Conservation (phyloP, 2,113 vertebrate species). For the Lampris incognitus region DNA sequence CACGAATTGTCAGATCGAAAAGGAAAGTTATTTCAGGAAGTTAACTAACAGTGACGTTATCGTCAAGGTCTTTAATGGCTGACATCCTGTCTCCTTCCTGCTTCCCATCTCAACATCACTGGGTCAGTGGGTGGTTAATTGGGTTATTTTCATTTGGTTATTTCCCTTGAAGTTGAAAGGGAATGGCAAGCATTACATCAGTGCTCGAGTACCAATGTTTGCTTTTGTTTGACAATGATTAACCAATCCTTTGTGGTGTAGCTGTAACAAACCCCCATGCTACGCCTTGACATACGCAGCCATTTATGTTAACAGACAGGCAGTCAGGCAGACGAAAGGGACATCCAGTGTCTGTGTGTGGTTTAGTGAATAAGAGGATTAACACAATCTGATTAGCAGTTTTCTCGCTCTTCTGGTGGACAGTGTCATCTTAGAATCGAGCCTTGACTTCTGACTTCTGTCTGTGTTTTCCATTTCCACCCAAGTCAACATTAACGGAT, state of each 20-base stretch:
- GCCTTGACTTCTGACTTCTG: slow-evolving; percentile 60
- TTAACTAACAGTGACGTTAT: too few species aligned
- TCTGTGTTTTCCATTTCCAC: not conserved
- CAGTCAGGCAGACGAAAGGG: slow-evolving; percentile 43
- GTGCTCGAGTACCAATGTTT: slow-evolving; percentile 51
- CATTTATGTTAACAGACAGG: slow-evolving; percentile 55
- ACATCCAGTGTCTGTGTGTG: slow-evolving; percentile 55
- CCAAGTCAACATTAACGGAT: not conserved
- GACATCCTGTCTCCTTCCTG: not conserved
- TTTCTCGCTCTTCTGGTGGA: slow-evolving; percentile 52
- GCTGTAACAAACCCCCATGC: not conserved
- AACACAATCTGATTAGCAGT: slow-evolving; percentile 75
- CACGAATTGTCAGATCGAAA: too few species aligned
- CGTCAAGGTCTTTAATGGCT: not conserved
- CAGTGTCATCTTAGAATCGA: slow-evolving; percentile 33
- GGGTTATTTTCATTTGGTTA: not conserved
- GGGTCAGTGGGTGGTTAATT: not conserved
- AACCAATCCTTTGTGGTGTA: slow-evolving; percentile 21
- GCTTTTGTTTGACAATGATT: slow-evolving; percentile 64
- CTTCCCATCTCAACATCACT: too few species aligned
- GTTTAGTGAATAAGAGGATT: slow-evolving; percentile 78
- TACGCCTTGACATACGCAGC: slow-evolving; percentile 55
- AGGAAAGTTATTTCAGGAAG: too few species aligned
- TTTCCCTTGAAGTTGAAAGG: slow-evolving; percentile 1
- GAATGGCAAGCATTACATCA: slow-evolving; percentile 12